Percentiles rank a stretch among this genome's conserved stretches.
Conservation (phyloP, 1,140 invertebrate species). For the Drosophila mayri region DNA sequence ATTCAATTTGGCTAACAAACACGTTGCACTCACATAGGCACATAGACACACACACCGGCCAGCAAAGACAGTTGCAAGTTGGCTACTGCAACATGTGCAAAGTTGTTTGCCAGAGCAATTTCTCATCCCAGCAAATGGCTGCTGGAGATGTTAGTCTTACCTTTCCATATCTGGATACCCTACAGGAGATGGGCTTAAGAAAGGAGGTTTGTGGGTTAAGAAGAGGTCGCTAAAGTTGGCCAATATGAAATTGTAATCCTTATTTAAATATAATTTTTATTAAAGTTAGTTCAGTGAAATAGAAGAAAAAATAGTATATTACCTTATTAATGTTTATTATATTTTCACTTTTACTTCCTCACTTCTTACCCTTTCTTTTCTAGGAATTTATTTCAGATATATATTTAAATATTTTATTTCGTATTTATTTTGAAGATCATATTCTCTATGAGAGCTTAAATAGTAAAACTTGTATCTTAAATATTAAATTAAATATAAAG, state of each 20-base stretch:
- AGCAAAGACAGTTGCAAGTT: constrained; percentile 44
- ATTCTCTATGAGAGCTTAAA: neutral
- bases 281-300: no score
- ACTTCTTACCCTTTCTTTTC: no score
- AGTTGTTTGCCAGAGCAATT: constrained; percentile 62
- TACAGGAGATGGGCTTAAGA: neutral
- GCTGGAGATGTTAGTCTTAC: constrained; percentile 50
- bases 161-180: constrained; percentile 35
- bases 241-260: no score
- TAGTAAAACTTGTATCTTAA: neutral
- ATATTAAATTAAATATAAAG: neutral
- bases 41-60: neutral
- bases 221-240: neutral
- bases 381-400: no score
- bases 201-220: neutral
- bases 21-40: constrained; percentile 46
- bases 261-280: no score
- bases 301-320: no score
- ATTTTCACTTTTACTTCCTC: no score
- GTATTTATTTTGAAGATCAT: no score
- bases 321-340: no score
- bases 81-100: constrained; percentile 57
- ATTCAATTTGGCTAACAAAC: constrained; percentile 83
- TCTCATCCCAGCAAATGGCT: constrained; percentile 55
- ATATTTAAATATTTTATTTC: neutral